Evolutionary conservation across 2,113 vertebrate species (phyloP).

Genomic region (Sturnira hondurensis): DNA sequence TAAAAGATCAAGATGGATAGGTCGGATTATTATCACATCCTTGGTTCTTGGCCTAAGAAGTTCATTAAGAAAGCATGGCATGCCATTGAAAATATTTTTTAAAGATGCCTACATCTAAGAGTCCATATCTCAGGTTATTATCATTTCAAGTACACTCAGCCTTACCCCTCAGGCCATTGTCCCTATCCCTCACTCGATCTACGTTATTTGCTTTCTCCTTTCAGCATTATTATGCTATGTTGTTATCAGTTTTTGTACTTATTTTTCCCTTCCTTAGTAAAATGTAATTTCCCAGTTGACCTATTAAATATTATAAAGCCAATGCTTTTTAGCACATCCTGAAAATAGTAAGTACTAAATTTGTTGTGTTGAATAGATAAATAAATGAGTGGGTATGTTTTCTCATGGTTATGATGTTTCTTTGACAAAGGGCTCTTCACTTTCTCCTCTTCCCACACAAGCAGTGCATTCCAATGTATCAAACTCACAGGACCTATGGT

Average conservation of each 20-base stretch:
- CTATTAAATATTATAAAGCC: not conserved
- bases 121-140: not conserved
- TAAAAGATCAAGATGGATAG: not conserved
- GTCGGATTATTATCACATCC: not conserved
- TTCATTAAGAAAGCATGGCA: not conserved
- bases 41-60: not conserved
- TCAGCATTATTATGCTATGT: not conserved
- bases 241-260: conserved; percentile 17
- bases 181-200: not conserved
- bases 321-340: not conserved
- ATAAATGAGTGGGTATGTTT: not conserved
- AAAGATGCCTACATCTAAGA: not conserved
- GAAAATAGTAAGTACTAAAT: not conserved
- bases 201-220: not conserved
- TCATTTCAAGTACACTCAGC: not conserved
- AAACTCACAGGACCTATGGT: not conserved
- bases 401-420: not conserved
- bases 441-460: not conserved
- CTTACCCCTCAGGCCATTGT: not conserved
- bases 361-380: not conserved
- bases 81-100: not conserved
- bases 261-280: not conserved
- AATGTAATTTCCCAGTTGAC: not conserved
- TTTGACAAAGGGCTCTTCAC: not conserved
- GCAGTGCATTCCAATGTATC: not conserved